Conservation (phyloP, 2,888 invertebrate genomes). For the Rhodophaea formosa region DNA sequence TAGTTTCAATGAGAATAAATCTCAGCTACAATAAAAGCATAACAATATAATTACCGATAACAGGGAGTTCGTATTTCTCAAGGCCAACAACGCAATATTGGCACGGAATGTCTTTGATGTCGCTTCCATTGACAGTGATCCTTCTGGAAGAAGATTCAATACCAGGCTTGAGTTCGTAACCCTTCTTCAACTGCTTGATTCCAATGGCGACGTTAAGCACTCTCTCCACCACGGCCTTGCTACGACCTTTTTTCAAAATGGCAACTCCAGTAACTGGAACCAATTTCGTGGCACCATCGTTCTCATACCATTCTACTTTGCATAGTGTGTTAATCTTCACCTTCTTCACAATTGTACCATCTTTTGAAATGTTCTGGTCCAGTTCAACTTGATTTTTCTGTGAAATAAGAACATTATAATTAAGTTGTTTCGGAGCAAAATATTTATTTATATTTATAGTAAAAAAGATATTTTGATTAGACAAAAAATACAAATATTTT, state of each 20-base stretch:
- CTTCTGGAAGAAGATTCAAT: constrained; percentile 83
- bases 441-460: too few relatives aligned
- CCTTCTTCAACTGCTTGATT: constrained; percentile 75
- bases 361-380: constrained; percentile 66
- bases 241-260: constrained; percentile 75
- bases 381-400: constrained; percentile 75
- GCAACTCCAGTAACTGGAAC: constrained; percentile 82
- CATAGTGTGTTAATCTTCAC: constrained; percentile 83
- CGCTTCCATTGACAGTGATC: constrained; percentile 82
- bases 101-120: constrained; percentile 84
- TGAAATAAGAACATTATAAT: constrained; percentile 29
- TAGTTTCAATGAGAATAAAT: too few relatives aligned
- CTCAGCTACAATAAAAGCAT: neutral
- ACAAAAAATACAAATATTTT: too few relatives aligned
- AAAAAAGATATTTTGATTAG: too few relatives aligned
- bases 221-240: constrained; percentile 76
- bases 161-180: constrained; percentile 84
- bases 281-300: constrained; percentile 81
- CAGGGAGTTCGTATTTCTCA: constrained; percentile 85
- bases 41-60: constrained; percentile 79
- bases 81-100: constrained; percentile 84
- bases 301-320: constrained; percentile 86
- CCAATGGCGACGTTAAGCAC: constrained; percentile 82
- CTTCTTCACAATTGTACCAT: constrained; percentile 81
- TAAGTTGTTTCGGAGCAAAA: too few relatives aligned